A percentile compares a stretch with the other conserved stretches of the same genome.
These are phyloP conservation scores for Channa striata DNA, from an alignment of 2,797 vertebrate species.

Conservation along the genomic window DNA sequence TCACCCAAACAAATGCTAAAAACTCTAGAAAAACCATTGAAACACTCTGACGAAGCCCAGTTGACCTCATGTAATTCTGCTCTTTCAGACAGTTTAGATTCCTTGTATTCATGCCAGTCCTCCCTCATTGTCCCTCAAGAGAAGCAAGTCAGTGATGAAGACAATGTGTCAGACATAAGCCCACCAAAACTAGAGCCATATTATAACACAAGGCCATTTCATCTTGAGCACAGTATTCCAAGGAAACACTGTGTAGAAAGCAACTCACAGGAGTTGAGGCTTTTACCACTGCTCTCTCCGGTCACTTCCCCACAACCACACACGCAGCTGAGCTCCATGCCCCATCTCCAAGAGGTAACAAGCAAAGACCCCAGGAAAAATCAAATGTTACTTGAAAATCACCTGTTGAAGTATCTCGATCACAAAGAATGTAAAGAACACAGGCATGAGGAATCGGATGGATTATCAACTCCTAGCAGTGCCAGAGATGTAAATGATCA, in stretches of 20 bases:
- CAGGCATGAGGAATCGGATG: background rate
- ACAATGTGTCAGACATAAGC: background rate
- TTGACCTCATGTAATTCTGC: background rate
- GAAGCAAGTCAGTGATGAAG: constrained; percentile 4
- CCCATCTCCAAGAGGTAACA: background rate
- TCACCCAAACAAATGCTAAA: background rate
- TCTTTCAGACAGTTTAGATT: constrained; percentile 10
- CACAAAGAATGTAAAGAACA: background rate
- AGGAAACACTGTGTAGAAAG: background rate
- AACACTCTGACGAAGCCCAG: constrained; percentile 29
- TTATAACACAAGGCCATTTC: background rate
- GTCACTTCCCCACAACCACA: constrained; percentile 38
- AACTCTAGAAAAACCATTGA: background rate
- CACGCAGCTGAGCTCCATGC: background rate
- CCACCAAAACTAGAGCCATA: constrained; percentile 22
- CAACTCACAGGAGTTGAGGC: background rate
- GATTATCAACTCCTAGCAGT: background rate
- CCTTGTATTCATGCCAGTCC: constrained; percentile 33
- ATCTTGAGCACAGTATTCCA: background rate
- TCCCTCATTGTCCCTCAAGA: constrained; percentile 36
- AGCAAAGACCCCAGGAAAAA: background rate
- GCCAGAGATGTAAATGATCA: constrained; percentile 8
- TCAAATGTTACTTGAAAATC: background rate
- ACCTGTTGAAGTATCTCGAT: background rate
- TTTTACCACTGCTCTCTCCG: constrained; percentile 66